phyloP scores from a whole-genome alignment of 2,113 vertebrate species.

The Bubo blakistoni region DNA sequence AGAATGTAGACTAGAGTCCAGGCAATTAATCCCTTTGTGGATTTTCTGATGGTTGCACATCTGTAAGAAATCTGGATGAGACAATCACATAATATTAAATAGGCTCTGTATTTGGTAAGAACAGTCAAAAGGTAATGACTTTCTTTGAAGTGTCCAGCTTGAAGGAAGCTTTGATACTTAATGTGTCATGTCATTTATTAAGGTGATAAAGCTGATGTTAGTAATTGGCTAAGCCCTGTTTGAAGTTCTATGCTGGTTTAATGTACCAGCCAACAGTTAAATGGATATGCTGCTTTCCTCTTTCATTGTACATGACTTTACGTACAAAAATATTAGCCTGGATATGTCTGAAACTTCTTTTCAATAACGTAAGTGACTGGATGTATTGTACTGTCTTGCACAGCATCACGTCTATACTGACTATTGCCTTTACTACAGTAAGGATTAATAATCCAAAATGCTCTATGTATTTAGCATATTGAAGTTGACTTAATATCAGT shows the following conservation, averaged over 20 bases:
- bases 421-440: neutral
- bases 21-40: neutral
- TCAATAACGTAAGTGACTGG: neutral
- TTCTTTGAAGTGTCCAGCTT: neutral
- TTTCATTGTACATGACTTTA: neutral
- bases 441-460: neutral
- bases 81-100: neutral
- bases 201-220: neutral
- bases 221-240: neutral
- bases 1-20: neutral
- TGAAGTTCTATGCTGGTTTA: neutral
- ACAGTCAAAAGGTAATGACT: neutral
- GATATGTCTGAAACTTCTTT: neutral
- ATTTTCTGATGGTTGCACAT: neutral
- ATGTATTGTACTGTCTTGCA: neutral
- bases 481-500: neutral
- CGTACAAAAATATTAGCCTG: neutral
- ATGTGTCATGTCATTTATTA: neutral
- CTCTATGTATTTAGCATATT: neutral
- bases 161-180: neutral
- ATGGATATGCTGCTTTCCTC: neutral
- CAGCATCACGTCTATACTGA: neutral
- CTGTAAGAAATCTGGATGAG: neutral
- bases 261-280: neutral
- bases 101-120: neutral